A percentile compares a stretch with the other conserved stretches of the same genome.
These are phyloP conservation scores for Misgurnus mizolepis DNA, from an alignment of 2,113 vertebrate species.

Conservation along the genomic window DNA sequence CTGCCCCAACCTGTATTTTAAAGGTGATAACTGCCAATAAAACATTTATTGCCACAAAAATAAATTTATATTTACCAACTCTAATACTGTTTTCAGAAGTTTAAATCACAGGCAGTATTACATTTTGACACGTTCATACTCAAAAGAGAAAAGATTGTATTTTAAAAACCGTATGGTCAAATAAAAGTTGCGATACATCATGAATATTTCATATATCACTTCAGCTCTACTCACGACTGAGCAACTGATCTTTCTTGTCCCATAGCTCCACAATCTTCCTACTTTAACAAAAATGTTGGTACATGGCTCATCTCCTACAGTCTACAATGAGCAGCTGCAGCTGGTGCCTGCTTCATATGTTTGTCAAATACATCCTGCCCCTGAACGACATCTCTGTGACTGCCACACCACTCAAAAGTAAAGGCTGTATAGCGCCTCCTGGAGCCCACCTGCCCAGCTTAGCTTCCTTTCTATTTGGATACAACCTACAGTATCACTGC, in stretches of 20 bases:
- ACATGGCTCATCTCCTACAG: background rate
- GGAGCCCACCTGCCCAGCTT: conserved; percentile 23
- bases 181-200: too few species aligned
- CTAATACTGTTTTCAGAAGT: too few species aligned
- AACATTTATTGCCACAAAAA: background rate
- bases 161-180: too few species aligned
- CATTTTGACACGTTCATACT: too few species aligned
- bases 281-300: conserved; percentile 1
- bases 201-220: background rate
- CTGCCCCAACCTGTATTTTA: background rate
- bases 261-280: background rate
- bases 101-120: too few species aligned
- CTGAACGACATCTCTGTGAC: conserved; percentile 24
- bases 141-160: too few species aligned
- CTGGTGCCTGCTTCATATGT: conserved; percentile 25
- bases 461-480: conserved; percentile 5
- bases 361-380: conserved; percentile 18
- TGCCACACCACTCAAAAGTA: background rate
- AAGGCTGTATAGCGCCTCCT: conserved; percentile 38
- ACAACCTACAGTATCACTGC: background rate
- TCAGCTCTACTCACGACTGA: too few species aligned
- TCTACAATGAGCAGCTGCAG: conserved; percentile 9
- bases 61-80: too few species aligned
- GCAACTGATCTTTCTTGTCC: background rate
- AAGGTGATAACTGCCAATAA: background rate